Base-by-base conservation (phyloP, 2,113 vertebrate genomes). In the Cynocephalus volans region DNA sequence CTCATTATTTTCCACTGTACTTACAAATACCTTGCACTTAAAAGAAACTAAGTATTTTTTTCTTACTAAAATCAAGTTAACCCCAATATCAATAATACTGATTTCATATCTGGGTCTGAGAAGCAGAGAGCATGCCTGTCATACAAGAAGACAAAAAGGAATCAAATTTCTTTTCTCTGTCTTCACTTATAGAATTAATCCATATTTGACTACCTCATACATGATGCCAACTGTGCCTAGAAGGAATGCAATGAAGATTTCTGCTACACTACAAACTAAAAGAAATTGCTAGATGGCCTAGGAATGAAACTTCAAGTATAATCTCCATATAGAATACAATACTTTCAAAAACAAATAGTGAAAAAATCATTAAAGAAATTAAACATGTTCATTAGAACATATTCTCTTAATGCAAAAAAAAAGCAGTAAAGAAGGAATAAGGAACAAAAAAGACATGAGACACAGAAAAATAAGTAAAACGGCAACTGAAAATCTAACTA, bases 221-320 rank as follows among this genome's bases (percentile, higher is more conserved):
- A 65, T 76, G 93, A 83, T 17, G 19, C 41, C 56, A 97, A 50
- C n/a, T 12, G 79, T 9, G 36, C 69, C 79, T 0, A 93, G 28
- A 87, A 96, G 45, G 94, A 94, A 94, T 18, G 4, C n/a, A 94
- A 52, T 45, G 33, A 92, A 79, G n/a, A 90, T 88, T 95, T 64
- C 70, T 90, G 56, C 24, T 64, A 91, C 3, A 76, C 14, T 80
- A 67, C 0, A 64, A 64, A 75, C 48, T 82, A 75, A 69, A 90
- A 58, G 13, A 94, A 80, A 45, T 70, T 88, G 19, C 26, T 72
- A 19, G 7, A 67, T 33, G 21, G 13, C 23, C 21, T 88, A 88
- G 65, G 33, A 97, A 87, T 87, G 56, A 89, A 90, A 88, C 45
- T 36, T 28, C 33, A 91, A 28, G 23, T 41, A 95, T 28, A 84